These are phyloP conservation scores for Rosalia funebris DNA, from an alignment of 2,888 invertebrate species.

Conservation along the genomic window DNA sequence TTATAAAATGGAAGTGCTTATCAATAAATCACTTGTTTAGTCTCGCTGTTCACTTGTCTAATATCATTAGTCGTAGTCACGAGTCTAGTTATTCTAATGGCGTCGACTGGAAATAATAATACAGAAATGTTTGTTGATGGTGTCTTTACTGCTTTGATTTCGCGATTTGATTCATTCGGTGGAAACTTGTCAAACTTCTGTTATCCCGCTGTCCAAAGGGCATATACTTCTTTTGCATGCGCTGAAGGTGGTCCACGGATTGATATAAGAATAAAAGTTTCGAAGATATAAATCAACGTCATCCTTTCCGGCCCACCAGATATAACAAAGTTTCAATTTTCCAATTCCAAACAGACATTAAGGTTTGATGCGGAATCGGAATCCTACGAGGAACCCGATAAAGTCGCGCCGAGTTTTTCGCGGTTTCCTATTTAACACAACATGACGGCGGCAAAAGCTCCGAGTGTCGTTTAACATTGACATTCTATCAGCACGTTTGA, in stretches of 20 bases:
- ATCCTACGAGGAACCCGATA: slow-evolving; percentile 55
- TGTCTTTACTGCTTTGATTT: too few relatives aligned
- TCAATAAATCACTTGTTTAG: too few relatives aligned
- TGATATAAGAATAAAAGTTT: slow-evolving; percentile 34
- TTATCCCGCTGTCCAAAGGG: too few relatives aligned
- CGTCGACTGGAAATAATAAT: too few relatives aligned
- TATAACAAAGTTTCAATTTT: slow-evolving; percentile 62
- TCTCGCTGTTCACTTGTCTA: too few relatives aligned
- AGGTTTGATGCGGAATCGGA: slow-evolving; percentile 56
- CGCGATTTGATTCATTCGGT: too few relatives aligned
- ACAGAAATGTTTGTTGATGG: too few relatives aligned
- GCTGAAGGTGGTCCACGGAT: neutral
- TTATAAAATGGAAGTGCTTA: too few relatives aligned
- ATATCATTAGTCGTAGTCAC: too few relatives aligned
- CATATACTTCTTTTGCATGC: too few relatives aligned
- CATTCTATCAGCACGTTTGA: neutral
- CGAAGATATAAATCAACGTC: slow-evolving; percentile 60
- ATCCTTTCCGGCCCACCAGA: slow-evolving; percentile 54
- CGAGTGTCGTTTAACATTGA: neutral
- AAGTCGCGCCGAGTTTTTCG: slow-evolving; percentile 36
- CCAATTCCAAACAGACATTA: slow-evolving; percentile 57
- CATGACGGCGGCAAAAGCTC: neutral
- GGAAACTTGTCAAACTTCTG: too few relatives aligned
- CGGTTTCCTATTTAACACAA: slow-evolving; percentile 22
- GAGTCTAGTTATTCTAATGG: too few relatives aligned